These are phyloP conservation scores for Onychomys leucogaster DNA, from an alignment of 2,797 vertebrate species.

Conservation along the genomic window DNA sequence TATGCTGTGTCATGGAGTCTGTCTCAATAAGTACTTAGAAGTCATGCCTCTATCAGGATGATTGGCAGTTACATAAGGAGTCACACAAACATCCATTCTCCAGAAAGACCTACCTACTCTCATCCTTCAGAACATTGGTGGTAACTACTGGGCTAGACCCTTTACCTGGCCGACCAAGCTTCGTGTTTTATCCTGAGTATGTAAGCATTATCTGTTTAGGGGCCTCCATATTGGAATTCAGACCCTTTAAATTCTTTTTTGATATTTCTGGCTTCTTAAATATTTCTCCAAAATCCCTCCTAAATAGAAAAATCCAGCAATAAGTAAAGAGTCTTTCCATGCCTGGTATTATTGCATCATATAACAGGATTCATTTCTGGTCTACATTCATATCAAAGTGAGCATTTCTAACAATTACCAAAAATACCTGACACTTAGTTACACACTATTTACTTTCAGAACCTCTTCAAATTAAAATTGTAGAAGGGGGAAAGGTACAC, in stretches of 20 bases:
- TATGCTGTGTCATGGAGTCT: background rate
- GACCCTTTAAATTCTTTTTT: background rate
- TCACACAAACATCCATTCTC: background rate
- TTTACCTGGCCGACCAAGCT: background rate
- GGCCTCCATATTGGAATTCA: background rate
- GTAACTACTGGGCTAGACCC: background rate
- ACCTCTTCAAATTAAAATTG: conserved; percentile 4
- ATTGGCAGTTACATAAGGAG: background rate
- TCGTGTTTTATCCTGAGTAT: background rate
- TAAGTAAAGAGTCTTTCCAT: background rate
- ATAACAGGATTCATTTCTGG: background rate
- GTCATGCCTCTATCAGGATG: background rate
- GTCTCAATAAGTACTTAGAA: background rate
- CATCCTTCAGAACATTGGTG: background rate
- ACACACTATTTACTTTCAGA: background rate
- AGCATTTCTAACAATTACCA: background rate
- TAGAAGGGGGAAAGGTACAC: background rate
- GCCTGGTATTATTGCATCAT: background rate
- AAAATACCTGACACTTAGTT: background rate
- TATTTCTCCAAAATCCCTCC: background rate
- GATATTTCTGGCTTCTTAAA: background rate
- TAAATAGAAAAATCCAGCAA: background rate
- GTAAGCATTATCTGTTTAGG: background rate
- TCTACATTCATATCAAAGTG: background rate
- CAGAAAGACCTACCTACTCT: background rate